Base-by-base conservation (phyloP, 2,888 invertebrate species). In the Merodon equestris region DNA sequence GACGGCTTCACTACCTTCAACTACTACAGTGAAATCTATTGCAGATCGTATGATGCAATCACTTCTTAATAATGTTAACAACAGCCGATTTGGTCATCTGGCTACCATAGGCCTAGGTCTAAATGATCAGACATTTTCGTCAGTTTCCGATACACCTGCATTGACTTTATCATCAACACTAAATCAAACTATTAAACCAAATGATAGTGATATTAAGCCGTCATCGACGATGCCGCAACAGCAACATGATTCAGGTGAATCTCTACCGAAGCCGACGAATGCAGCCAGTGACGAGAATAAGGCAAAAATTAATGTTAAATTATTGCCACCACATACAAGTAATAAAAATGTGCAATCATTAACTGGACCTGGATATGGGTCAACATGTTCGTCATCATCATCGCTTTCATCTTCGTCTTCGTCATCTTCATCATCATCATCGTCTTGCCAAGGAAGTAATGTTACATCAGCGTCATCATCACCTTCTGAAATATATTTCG, bases 51-150 rank as follows among this genome's bases (percentile, higher is more conserved):
- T 83, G 83, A 83, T 83, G 70, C 83, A 81, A 27, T 82, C 84
- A 10, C 56, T 85, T 19, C 76, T 84, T 40, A 83, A 74, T 12
- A 81, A 75, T 42, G 85, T 85, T 82, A 84, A 85, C 66, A 84
- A 87, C 17, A 86, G 84, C 54, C 85, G 87, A 9, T 85, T 87
- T 27, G 85, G 87, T 53, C 87, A 87, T 56, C 63, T 87, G 51
- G 42, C 74, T 1, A 86, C 86, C 19, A 86, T 87, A 83, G 87
- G 87, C 0, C 60, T 87, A 3, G 81, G 81, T 7, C 38, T 71
- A 67, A 38, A 74, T 63, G 64, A 73, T 34, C 68, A 76, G 9
- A 42, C 67, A 10, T 40, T n/a, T 10, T 42, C 47, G 0, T 14
- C 17, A 9, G 9, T 40, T 42, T 27, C 27, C 27, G 7, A 27